Evolutionary conservation across 2,888 invertebrate species (phyloP), one percentile per base, ranked within the genome.

Genomic region (Theretra japonica): DNA sequence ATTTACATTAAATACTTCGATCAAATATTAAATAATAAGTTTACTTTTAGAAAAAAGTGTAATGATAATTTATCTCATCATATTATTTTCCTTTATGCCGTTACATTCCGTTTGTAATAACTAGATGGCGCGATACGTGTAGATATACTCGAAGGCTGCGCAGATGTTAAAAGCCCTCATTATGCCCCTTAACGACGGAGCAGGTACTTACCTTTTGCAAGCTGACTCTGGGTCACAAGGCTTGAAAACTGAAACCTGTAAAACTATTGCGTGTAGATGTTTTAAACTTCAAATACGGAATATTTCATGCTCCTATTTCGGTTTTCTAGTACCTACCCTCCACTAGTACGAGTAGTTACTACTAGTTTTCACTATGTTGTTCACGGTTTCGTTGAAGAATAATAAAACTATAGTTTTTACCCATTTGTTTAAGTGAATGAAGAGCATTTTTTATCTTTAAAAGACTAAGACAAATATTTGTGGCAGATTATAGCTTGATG

Each of bases 181-280:
- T 58, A 58, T 23, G 11, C 11, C 58, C 58, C 25, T 58, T 17
- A 25, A 15, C 58, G 58, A 58, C 58, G 15, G 25, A 58, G 25
- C 11, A 17, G 58, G 58, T 25, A 58, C 58, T 58, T 58, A 58
- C 25, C 15, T 23, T 58, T 58, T 58, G 25, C 6, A 21, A 17
- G 25, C 25, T 25, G 25, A 11, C 58, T 58, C 58, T 25, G 58
- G 58, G 58, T 58, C 58, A 58, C 58, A 25, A 23, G 58, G 58
- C 25, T 23, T 53, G 50, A 53, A 53, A 53, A n/a, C 19, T 19
- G 11, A 53, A 50, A 50, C 50, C 5, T 50, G 50, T 17, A 4
- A 17, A 53, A 53, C 17, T 19, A 41, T 41, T 41, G 41, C 41
- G 50, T 53, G 50, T 53, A 53, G 50, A 53, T 53, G 19, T 53